Evolutionary conservation across 2,797 vertebrate genomes (phyloP).

Genomic region (Nyctibius grandis): DNA sequence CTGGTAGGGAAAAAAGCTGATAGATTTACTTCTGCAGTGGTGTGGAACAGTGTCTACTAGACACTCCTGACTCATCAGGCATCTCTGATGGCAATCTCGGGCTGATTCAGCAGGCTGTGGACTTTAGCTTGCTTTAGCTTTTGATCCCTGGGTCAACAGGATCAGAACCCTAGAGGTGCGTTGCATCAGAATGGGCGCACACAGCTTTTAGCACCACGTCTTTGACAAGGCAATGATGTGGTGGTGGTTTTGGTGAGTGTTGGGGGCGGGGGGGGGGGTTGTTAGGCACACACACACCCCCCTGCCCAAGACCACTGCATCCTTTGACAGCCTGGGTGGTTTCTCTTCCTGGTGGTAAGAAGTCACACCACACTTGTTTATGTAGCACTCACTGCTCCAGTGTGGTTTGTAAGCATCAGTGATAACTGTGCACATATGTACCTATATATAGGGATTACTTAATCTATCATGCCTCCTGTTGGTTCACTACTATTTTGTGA

Average conservation of each 20-base stretch:
- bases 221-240: background rate
- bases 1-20: background rate
- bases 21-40: background rate
- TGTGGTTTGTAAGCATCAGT: background rate
- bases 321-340: background rate
- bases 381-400: background rate
- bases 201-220: background rate
- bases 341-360: background rate
- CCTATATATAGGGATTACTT: background rate
- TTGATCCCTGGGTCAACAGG: background rate
- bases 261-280: background rate
- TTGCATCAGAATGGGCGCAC: background rate
- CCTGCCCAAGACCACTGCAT: background rate
- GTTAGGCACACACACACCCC: background rate
- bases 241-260: no score
- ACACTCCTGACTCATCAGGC: background rate
- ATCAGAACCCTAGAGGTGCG: background rate
- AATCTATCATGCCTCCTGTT: background rate
- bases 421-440: background rate
- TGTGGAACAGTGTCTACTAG: background rate
- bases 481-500: background rate
- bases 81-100: background rate
- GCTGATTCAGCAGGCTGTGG: background rate
- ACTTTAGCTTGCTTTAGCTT: background rate
- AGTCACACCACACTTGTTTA: background rate